Evolutionary conservation across 2,113 vertebrate species (phyloP).

Genomic region (Danionella cerebrum): DNA sequence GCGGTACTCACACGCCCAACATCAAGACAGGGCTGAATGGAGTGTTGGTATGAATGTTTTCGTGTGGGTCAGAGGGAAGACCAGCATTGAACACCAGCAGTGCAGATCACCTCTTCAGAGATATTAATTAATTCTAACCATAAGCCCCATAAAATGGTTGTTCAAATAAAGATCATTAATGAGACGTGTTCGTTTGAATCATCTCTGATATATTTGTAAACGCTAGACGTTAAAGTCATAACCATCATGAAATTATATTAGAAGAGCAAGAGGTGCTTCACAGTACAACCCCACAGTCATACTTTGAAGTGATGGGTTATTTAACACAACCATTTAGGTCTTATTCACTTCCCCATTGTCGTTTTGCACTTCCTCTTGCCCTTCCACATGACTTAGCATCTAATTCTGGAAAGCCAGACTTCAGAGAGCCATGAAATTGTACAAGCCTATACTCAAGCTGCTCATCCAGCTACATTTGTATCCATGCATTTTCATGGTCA

Average conservation of each 20-base stretch:
- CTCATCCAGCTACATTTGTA: not conserved
- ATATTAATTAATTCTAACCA: too few species aligned
- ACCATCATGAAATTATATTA: not conserved
- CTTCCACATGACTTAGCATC: slow-evolving; percentile 17
- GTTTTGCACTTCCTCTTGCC: slow-evolving; percentile 20
- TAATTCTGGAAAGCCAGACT: not conserved
- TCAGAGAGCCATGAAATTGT: not conserved
- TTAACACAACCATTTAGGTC: not conserved
- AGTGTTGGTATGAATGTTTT: too few species aligned
- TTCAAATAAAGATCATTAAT: too few species aligned
- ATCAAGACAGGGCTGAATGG: too few species aligned
- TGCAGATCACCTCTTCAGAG: too few species aligned
- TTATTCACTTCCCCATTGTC: slow-evolving; percentile 28
- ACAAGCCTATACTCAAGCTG: not conserved
- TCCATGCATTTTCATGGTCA: not conserved
- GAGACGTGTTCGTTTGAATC: not conserved
- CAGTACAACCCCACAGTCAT: not conserved
- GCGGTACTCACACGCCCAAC: too few species aligned
- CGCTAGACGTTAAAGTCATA: not conserved
- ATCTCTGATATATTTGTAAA: not conserved
- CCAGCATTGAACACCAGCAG: too few species aligned
- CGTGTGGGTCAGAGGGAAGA: too few species aligned
- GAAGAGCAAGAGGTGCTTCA: not conserved
- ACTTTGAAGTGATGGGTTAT: not conserved
- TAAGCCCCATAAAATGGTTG: too few species aligned